Conservation (phyloP, 2,888 invertebrate species). For the Drosophila engyochracea region DNA sequence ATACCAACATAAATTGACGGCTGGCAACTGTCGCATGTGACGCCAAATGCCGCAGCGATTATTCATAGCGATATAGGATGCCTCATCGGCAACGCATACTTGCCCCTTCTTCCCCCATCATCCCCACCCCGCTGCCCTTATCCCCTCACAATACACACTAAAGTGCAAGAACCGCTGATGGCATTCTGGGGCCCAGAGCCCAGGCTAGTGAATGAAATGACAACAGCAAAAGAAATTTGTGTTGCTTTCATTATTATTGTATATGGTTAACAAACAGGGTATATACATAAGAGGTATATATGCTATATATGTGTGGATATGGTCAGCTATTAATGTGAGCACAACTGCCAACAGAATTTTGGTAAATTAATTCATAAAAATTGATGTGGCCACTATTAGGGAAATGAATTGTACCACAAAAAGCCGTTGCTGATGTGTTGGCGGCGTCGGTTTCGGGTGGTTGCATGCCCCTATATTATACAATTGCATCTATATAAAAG, state of each 20-base stretch:
- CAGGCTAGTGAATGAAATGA: conserved; percentile 77
- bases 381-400: conserved; percentile 70
- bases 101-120: neutral
- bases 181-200: conserved; percentile 52
- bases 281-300: conserved; percentile 2
- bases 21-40: conserved; percentile 75
- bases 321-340: conserved; percentile 63
- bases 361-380: conserved; percentile 84
- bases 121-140: neutral
- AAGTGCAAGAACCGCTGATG: conserved; percentile 60
- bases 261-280: conserved; percentile 7
- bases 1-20: conserved; percentile 73
- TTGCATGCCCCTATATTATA: conserved; percentile 54
- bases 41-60: conserved; percentile 72
- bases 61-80: conserved; percentile 72
- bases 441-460: conserved; percentile 47
- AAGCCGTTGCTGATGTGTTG: conserved; percentile 30
- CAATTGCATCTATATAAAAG: conserved; percentile 15
- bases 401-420: conserved; percentile 58
- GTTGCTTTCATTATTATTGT: conserved; percentile 24
- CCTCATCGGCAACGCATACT: conserved; percentile 56
- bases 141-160: conserved; percentile 5
- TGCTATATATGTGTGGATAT: conserved; percentile 21
- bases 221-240: conserved; percentile 64
- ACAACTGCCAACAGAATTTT: conserved; percentile 70